phyloP scores from a whole-genome alignment of 2,888 invertebrate genomes.

The Dexiosoma caninum region DNA sequence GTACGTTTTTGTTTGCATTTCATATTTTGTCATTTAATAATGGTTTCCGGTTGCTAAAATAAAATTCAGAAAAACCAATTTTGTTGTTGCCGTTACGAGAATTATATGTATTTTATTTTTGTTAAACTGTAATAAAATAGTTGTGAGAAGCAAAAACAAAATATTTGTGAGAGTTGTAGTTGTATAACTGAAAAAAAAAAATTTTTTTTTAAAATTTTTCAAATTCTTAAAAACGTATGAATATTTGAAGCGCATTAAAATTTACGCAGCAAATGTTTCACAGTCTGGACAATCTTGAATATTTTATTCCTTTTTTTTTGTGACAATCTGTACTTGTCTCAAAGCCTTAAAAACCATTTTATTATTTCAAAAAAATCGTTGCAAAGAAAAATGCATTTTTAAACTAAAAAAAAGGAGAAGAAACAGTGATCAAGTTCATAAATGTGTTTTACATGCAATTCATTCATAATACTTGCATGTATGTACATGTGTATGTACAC shows the following conservation, averaged over 20 bases:
- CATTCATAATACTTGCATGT: no score
- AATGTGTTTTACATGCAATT: conserved; percentile 20
- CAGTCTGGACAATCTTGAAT: no score
- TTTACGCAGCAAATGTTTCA: no score
- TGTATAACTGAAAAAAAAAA: no score
- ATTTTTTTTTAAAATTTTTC: no score
- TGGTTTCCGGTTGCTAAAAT: conserved; percentile 57
- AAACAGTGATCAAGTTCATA: conserved; percentile 5
- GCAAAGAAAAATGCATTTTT: neutral
- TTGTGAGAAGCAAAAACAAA: conserved; percentile 39
- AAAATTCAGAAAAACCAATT: conserved; percentile 41
- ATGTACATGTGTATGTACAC: no score
- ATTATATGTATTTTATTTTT: conserved; percentile 8
- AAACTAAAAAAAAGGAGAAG: no score
- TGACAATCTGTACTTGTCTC: neutral
- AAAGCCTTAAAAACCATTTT: neutral
- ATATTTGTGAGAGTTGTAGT: neutral
- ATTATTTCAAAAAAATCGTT: neutral
- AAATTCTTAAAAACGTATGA: no score
- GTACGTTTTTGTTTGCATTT: neutral
- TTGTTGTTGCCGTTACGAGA: conserved; percentile 17
- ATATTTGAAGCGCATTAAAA: no score
- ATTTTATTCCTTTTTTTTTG: no score
- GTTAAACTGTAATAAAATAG: conserved; percentile 48
- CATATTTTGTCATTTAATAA: conserved; percentile 45